Base-by-base conservation (phyloP, 2,888 invertebrate species). In the Smittia aterrima region DNA sequence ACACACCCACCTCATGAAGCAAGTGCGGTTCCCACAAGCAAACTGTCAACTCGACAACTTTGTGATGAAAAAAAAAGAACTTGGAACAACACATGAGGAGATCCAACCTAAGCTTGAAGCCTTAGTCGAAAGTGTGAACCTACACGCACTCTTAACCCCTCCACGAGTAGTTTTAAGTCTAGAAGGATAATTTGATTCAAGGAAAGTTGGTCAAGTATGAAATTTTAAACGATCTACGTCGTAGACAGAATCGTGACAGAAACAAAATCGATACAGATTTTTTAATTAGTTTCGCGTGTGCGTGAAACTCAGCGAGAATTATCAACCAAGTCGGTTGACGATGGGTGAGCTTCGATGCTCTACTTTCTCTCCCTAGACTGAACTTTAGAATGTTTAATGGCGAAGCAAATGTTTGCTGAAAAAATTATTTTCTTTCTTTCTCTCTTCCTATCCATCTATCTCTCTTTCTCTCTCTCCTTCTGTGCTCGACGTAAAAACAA, bases 51-150 rank as follows among this genome's bases (percentile, higher is more conserved):
- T n/a, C n/a, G n/a, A n/a, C n/a, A n/a, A n/a, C n/a, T n/a, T n/a
- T n/a, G n/a, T n/a, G n/a, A n/a, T n/a, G n/a, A n/a, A n/a, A n/a
- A n/a, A n/a, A n/a, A n/a, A n/a, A n/a, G n/a, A n/a, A n/a, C n/a
- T n/a, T n/a, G n/a, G n/a, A n/a, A n/a, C n/a, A n/a, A n/a, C n/a
- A n/a, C n/a, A n/a, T n/a, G n/a, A n/a, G n/a, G n/a, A n/a, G n/a
- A n/a, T n/a, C n/a, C n/a, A n/a, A n/a, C n/a, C n/a, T 58, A 58
- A 58, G 58, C 58, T 22, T 58, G 58, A 58, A 58, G 22, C 58
- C 58, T 58, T 58, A 58, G 4, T 58, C 18, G 18, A 18, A 11
- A 18, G 6, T 32, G 32, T 32, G 32, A 3, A 32, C 32, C 32
- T 9, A 9, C 32, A 32, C 32, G 4, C 3, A 3, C 32, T 32